Percentiles rank a stretch among this genome's conserved stretches.
Conservation (phyloP, 37 sponge, comb jelly and placozoan genomes). For the Halichondria panicea region DNA sequence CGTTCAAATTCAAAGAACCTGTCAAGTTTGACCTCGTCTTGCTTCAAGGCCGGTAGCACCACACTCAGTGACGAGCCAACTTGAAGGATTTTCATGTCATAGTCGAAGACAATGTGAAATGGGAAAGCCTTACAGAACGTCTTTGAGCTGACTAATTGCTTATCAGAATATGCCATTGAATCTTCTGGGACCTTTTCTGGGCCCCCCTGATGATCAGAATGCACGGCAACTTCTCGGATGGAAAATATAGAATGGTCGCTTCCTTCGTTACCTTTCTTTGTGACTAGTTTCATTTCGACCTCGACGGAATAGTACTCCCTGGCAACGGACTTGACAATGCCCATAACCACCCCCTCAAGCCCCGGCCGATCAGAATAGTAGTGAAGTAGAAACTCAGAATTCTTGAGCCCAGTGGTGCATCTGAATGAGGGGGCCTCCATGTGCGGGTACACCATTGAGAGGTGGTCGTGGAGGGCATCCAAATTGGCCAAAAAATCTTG, state of each 20-base stretch:
- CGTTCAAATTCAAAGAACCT: conserved; percentile 60
- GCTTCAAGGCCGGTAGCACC: conserved; percentile 33
- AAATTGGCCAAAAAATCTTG: conserved; percentile 88
- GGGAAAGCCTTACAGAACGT: conserved; percentile 83
- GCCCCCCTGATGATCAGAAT: not conserved
- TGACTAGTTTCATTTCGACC: conserved; percentile 55
- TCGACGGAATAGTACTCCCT: conserved; percentile 67
- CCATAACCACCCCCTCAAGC: conserved; percentile 77
- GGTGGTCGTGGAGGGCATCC: conserved; percentile 92
- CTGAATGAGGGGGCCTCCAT: conserved; percentile 92
- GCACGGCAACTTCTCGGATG: conserved; percentile 46
- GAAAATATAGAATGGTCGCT: conserved; percentile 60
- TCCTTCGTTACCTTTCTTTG: conserved; percentile 7
- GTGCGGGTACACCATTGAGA: conserved; percentile 83
- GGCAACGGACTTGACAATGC: conserved; percentile 86
- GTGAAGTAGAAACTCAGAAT: conserved; percentile 65
- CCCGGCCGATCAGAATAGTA: conserved; percentile 76
- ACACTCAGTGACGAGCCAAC: conserved; percentile 56
- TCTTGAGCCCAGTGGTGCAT: conserved; percentile 61
- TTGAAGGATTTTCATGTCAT: conserved; percentile 54
- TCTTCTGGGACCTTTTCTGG: not conserved
- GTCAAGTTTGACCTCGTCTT: conserved; percentile 19
- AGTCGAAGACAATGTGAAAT: conserved; percentile 84
- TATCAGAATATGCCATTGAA: not conserved
- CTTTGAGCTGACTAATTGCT: conserved; percentile 38